phyloP scores from a whole-genome alignment of 2,113 vertebrate genomes.

The Scartelaos histophorus region DNA sequence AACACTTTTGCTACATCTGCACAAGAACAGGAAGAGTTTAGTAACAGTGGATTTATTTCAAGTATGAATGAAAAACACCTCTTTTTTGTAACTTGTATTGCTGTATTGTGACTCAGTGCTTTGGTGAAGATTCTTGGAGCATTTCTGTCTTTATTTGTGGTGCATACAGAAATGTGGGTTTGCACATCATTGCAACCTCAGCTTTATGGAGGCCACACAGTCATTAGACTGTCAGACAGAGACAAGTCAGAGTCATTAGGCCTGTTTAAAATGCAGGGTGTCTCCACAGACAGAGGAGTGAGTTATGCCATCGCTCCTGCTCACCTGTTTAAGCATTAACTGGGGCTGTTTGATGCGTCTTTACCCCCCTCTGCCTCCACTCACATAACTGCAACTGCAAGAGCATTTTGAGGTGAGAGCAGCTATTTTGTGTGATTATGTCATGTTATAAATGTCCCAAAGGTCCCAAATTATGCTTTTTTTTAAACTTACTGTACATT shows the following conservation, averaged over 20 bases:
- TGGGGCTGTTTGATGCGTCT: constrained; percentile 51
- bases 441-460: too few species aligned
- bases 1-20: too few species aligned
- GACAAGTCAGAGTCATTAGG: constrained; percentile 39
- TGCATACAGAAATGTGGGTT: neutral
- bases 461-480: too few species aligned
- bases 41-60: too few species aligned
- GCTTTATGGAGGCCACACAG: constrained; percentile 30
- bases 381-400: neutral
- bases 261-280: constrained; percentile 14
- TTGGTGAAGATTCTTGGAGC: neutral
- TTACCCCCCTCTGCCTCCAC: neutral
- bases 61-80: too few species aligned
- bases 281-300: constrained; percentile 42
- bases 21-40: too few species aligned
- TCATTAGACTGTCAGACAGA: constrained; percentile 29
- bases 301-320: constrained; percentile 50
- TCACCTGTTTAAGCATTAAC: constrained; percentile 72
- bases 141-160: constrained; percentile 11
- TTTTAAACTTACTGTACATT: too few species aligned
- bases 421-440: neutral
- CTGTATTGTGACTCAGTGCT: neutral
- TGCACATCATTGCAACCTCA: neutral
- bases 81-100: too few species aligned
- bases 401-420: neutral